Evolutionary conservation across 1,140 invertebrate species (phyloP).

Genomic region (Physella acuta): DNA sequence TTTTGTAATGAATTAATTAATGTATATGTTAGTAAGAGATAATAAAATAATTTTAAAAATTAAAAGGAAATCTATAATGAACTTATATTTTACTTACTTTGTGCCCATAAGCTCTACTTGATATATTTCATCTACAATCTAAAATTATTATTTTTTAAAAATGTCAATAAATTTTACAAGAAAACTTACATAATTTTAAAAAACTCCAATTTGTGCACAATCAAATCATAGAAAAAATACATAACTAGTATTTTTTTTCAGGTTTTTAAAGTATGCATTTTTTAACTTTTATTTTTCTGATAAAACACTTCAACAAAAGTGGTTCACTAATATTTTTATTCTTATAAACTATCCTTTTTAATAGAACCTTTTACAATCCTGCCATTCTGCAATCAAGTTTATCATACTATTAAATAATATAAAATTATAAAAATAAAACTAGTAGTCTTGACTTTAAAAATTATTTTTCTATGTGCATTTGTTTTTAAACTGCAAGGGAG

Average conservation of each 20-base stretch:
- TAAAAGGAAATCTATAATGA: background rate
- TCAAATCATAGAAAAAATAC: background rate
- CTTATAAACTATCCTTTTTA: background rate
- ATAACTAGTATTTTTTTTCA: background rate
- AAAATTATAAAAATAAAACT: background rate
- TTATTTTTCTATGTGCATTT: slow-evolving; percentile 7
- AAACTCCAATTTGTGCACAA: background rate
- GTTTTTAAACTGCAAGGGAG: no score
- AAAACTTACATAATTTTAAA: background rate
- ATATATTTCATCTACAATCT: slow-evolving; percentile 61
- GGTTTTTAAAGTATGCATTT: background rate
- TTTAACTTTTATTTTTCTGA: background rate
- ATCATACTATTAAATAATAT: background rate
- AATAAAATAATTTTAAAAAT: background rate
- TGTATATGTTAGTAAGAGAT: background rate
- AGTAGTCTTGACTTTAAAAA: background rate
- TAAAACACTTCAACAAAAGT: background rate
- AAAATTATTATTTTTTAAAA: slow-evolving; percentile 18
- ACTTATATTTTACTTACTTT: slow-evolving; percentile 47
- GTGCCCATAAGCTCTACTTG: slow-evolving; percentile 55
- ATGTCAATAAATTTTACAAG: background rate
- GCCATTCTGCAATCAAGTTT: background rate
- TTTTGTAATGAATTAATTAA: background rate
- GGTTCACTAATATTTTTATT: no score
- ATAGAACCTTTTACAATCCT: background rate